These are phyloP conservation scores for Adelges cooleyi DNA, from an alignment of 1,140 invertebrate genomes.

Conservation along the genomic window DNA sequence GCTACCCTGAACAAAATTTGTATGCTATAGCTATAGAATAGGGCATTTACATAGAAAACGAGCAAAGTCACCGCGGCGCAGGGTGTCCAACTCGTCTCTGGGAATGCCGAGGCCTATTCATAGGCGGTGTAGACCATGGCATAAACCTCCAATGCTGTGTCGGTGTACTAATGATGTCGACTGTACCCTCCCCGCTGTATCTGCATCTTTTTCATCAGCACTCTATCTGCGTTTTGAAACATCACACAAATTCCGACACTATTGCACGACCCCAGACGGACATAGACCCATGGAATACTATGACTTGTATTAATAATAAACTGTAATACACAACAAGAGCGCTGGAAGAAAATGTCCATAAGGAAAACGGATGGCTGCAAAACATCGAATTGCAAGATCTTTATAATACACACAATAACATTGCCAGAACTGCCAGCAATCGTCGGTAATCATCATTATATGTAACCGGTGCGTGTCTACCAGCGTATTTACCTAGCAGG, in stretches of 20 bases:
- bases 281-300: too few species aligned
- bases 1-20: slow-evolving; percentile 1
- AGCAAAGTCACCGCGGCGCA: background rate
- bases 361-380: background rate
- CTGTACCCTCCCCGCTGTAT: slow-evolving; percentile 2
- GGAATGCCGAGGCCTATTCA: too few species aligned
- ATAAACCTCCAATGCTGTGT: background rate
- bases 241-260: too few species aligned
- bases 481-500: too few species aligned
- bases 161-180: slow-evolving; percentile 21
- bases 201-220: slow-evolving; percentile 23
- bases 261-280: too few species aligned
- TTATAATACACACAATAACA: background rate
- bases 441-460: slow-evolving; percentile 22
- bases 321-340: too few species aligned
- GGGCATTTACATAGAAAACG: background rate
- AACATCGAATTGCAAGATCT: background rate
- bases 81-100: background rate
- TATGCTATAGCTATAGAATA: too few species aligned
- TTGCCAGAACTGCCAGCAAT: too few species aligned
- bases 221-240: too few species aligned
- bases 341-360: background rate
- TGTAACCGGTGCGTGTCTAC: too few species aligned
- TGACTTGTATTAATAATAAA: too few species aligned
- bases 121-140: too few species aligned